Evolutionary conservation across 2,888 invertebrate genomes (phyloP), one percentile per base, ranked within the genome.

Genomic region (Pachydiplax longipennis): DNA sequence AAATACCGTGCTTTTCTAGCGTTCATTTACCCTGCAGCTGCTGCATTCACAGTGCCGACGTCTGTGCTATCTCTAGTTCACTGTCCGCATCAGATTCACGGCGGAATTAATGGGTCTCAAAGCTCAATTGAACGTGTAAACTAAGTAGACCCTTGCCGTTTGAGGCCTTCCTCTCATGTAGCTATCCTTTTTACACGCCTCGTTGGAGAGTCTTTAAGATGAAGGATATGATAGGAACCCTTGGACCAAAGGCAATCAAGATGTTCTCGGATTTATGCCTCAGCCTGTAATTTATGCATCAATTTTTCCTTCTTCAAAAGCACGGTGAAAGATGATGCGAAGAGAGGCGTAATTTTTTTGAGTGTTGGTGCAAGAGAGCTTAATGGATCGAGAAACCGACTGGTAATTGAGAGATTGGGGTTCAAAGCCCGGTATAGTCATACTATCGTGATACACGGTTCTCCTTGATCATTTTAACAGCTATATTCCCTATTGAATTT

Each of bases 101-200:
- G 58, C 58, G 58, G 44, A 83, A 61, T 83, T 83, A 83, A 83
- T 83, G 83, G 83, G 15, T 83, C 83, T 83, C 18, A 4, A 8
- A 31, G 44, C 58, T n/a, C 53, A 83, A 83, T 58, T 83, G 35
- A 58, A 83, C 83, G 58, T 53, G 83, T n/a, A 58, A 58, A 58
- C 25, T 83, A 61, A 83, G 83, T 31, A 58, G 25, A 83, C 58
- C 35, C 15, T 44, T 10, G 8, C 58, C 53, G 58, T 22, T n/a
- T n/a, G 15, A n/a, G 12, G 48, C 48, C 31, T 22, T 40, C n/a
- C 44, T 82, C 53, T 82, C 18, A 8, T 53, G 25, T 8, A 6
- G 35, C 4, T 3, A 22, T 48, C 53, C 15, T 48, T 40, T 53
- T 15, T n/a, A 12, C 53, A 31, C 53, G 13, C 18, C 25, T 53